phyloP scores from a whole-genome alignment of 1,140 invertebrate species.

The Nephila pilipes region DNA sequence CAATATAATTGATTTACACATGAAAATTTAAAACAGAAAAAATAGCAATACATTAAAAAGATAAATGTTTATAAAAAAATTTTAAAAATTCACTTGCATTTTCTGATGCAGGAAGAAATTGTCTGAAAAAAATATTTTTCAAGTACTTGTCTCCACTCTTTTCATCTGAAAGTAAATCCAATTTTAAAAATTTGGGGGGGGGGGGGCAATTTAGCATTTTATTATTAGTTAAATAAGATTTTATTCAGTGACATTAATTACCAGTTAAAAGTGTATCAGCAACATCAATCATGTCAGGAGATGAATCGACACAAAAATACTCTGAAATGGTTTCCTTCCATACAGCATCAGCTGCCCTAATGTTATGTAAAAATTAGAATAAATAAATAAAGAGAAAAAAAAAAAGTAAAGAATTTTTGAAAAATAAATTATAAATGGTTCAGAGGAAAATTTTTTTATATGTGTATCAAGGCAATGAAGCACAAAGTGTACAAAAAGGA shows the following conservation, averaged over 20 bases:
- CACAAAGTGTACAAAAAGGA: too few species aligned
- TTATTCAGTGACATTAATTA: constrained; percentile 79
- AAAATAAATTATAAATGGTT: too few species aligned
- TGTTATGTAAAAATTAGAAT: constrained; percentile 55
- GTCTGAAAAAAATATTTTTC: constrained; percentile 87
- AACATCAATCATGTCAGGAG: constrained; percentile 89
- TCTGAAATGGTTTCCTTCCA: constrained; percentile 89
- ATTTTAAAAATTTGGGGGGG: constrained; percentile 49
- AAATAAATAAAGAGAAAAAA: constrained; percentile 24
- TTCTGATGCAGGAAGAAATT: constrained; percentile 89
- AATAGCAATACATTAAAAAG: too few species aligned
- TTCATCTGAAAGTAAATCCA: constrained; percentile 79
- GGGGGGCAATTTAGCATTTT: not conserved
- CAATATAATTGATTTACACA: too few species aligned
- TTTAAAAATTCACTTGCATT: constrained; percentile 81
- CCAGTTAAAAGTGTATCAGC: constrained; percentile 87
- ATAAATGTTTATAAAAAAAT: not conserved
- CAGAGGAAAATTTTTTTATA: too few species aligned
- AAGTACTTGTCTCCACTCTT: constrained; percentile 82
- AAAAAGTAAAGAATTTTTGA: too few species aligned
- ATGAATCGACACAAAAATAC: constrained; percentile 91
- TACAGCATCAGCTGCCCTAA: constrained; percentile 87
- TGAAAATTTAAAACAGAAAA: too few species aligned
- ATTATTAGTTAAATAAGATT: not conserved
- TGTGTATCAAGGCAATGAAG: too few species aligned